phyloP scores from a whole-genome alignment of 2,113 vertebrate species.

The Platysteira castanea region DNA sequence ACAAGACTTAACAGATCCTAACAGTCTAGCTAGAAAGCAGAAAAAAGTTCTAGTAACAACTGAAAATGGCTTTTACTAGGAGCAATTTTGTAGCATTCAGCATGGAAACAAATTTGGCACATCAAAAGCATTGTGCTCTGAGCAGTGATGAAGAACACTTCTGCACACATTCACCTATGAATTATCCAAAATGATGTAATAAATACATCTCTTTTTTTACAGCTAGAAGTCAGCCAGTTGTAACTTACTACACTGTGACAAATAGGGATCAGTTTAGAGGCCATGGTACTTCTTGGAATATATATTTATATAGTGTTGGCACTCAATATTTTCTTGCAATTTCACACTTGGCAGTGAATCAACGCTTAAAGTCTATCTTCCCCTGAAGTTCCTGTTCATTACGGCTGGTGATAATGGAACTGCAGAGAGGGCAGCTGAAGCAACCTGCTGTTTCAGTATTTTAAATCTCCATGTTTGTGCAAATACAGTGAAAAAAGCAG shows the following conservation, averaged over 20 bases:
- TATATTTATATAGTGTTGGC: neutral
- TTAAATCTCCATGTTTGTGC: neutral
- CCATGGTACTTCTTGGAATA: neutral
- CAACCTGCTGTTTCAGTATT: neutral
- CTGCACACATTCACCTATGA: neutral
- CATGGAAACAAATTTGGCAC: neutral
- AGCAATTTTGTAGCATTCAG: neutral
- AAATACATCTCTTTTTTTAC: neutral
- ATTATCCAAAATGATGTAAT: neutral
- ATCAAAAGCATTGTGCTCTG: neutral
- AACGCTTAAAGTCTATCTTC: neutral
- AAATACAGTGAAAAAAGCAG: neutral
- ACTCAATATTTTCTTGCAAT: neutral
- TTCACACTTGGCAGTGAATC: neutral
- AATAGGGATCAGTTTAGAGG: neutral
- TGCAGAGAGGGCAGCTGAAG: neutral
- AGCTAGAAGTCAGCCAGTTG: neutral
- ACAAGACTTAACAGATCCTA: no score
- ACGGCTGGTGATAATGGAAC: neutral
- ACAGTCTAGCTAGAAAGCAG: neutral
- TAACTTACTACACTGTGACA: neutral
- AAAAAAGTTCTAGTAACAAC: neutral
- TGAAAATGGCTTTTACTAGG: neutral
- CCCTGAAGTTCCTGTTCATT: neutral
- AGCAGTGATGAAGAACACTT: neutral